Conservation (phyloP, 2,888 invertebrate species). For the Siphonodentalium dalli region DNA sequence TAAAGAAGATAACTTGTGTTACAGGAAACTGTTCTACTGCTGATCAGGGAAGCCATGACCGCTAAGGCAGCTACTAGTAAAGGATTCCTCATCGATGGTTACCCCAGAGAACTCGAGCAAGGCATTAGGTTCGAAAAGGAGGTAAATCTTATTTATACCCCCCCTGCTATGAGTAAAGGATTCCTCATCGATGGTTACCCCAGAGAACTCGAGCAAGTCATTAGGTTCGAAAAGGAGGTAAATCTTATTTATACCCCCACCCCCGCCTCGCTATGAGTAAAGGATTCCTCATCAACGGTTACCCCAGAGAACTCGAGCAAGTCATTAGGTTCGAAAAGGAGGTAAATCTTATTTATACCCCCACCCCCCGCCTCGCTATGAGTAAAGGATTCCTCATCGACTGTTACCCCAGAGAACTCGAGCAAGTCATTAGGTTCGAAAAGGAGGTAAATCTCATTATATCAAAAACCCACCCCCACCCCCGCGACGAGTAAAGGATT, state of each 20-base stretch:
- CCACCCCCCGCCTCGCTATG: too few species aligned
- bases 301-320: conserved; percentile 89
- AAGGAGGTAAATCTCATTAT: too few species aligned
- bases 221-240: conserved; percentile 88
- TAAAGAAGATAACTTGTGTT: conserved; percentile 8
- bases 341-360: too few species aligned
- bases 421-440: conserved; percentile 88
- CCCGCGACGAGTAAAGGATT: too few species aligned
- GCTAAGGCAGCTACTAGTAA: conserved; percentile 72
- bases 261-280: too few species aligned
- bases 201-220: conserved; percentile 85
- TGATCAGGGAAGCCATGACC: conserved; percentile 80
- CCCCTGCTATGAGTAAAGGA: conserved; percentile 81
- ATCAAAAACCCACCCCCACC: too few species aligned
- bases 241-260: too few species aligned
- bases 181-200: conserved; percentile 95
- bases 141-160: too few species aligned
- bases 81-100: conserved; percentile 92
- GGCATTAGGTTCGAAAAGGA: conserved; percentile 86
- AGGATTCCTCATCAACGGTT: conserved; percentile 92
- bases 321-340: conserved; percentile 86
- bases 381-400: conserved; percentile 89
- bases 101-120: conserved; percentile 89
- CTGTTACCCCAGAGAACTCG: conserved; percentile 90
- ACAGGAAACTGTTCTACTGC: conserved; percentile 77